Percentiles rank a stretch among this genome's conserved stretches.
phyloP scores from a whole-genome alignment of 2,888 invertebrate species.

The Nomada lathburiana region DNA sequence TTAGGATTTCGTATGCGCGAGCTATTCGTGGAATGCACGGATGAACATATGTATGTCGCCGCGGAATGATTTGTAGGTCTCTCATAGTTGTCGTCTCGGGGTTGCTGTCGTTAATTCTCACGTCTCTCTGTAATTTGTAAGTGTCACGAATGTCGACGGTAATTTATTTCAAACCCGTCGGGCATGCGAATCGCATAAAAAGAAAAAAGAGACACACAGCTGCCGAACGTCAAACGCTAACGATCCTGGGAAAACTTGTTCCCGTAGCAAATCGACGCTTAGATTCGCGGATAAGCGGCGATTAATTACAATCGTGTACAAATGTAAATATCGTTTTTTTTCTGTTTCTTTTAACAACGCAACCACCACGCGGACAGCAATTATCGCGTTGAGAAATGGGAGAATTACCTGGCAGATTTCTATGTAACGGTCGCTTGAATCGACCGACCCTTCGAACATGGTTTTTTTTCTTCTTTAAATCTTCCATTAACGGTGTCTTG shows the following conservation, averaged over 20 bases:
- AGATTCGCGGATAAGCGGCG: conserved; percentile 34
- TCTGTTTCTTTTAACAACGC: not conserved
- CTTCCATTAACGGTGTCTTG: not conserved
- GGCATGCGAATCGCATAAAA: conserved; percentile 32
- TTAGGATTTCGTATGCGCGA: conserved; percentile 2
- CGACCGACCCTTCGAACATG: not conserved
- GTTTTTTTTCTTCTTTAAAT: not conserved
- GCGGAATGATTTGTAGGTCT: conserved; percentile 48
- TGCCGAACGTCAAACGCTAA: conserved; percentile 12
- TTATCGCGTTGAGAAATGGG: conserved; percentile 21
- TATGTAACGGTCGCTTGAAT: conserved; percentile 9
- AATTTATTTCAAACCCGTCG: conserved; percentile 49
- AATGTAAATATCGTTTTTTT: conserved; percentile 26
- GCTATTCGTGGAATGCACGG: conserved; percentile 47
- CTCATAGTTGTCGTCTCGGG: conserved; percentile 29
- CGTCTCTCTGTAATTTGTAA: conserved; percentile 60
- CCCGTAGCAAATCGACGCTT: conserved; percentile 17
- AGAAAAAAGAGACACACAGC: conserved; percentile 19
- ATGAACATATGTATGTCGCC: conserved; percentile 36
- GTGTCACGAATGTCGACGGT: conserved; percentile 56
- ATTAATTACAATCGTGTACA: conserved; percentile 32
- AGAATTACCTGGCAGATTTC: conserved; percentile 7
- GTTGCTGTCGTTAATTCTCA: conserved; percentile 58
- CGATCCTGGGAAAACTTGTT: conserved; percentile 34
- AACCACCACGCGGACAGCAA: not conserved